A percentile compares a stretch with the other conserved stretches of the same genome.
Evolutionary conservation across 1,140 invertebrate species (phyloP).

Genomic region (Drosophila eugracilis): DNA sequence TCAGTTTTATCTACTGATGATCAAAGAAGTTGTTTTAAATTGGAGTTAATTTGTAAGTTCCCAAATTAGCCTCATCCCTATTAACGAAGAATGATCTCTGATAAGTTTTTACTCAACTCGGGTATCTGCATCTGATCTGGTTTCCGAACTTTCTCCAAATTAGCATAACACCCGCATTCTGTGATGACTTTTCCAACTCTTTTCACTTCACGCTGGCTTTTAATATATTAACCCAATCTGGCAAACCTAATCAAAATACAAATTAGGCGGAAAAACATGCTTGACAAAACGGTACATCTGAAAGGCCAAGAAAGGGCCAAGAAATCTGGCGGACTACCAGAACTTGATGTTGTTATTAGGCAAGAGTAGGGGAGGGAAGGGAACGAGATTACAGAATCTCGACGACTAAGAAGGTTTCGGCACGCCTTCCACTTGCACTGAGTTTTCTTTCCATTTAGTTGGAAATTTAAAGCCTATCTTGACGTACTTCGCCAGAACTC

Average conservation of each 20-base stretch:
- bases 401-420: conserved; percentile 9
- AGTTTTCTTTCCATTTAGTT: conserved; percentile 33
- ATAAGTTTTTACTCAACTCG: conserved; percentile 6
- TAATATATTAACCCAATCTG: neutral
- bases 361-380: neutral
- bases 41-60: conserved; percentile 12
- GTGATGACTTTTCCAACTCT: conserved; percentile 22
- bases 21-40: conserved; percentile 11
- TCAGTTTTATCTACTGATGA: neutral
- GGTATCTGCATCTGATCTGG: conserved; percentile 11
- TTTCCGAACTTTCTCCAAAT: conserved; percentile 36
- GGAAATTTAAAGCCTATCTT: conserved; percentile 53
- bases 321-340: conserved; percentile 14
- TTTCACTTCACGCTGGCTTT: conserved; percentile 30
- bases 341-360: conserved; percentile 31
- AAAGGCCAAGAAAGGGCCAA: conserved; percentile 7
- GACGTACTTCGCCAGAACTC: conserved; percentile 15
- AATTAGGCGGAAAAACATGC: conserved; percentile 33
- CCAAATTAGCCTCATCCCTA: conserved; percentile 5
- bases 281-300: conserved; percentile 27
- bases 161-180: conserved; percentile 42
- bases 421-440: conserved; percentile 6
- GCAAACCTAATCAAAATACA: conserved; percentile 27
- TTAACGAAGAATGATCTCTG: conserved; percentile 2
- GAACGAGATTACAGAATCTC: neutral